Evolutionary conservation across 2,797 vertebrate species (phyloP), one percentile per base, ranked within the genome.

Genomic region (Alosa sapidissima): DNA sequence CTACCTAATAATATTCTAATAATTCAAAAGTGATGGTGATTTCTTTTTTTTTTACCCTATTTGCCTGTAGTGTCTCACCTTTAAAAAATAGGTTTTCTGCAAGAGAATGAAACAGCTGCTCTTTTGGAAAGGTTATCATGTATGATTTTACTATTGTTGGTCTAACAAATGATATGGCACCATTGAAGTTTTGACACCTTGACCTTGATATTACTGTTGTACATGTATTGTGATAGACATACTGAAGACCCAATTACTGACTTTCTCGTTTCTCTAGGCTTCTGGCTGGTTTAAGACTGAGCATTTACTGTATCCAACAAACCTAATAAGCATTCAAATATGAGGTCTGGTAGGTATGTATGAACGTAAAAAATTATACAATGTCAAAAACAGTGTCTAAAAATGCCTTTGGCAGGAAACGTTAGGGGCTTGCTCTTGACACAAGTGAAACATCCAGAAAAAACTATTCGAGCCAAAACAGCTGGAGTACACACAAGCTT

Each of bases 181-280:
- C 41, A 41, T 41, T 41, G 41, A 41, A 2, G 41, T 41, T 41
- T 1, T 41, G 41, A 2, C 41, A 41, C 41, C 4, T 41, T 41
- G 41, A 41, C 41, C 28, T 28, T 28, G 28, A 28, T 78, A n/a
- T 21, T 78, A 78, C 72, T 78, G 36, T 78, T 78, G 72, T 45
- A n/a, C 72, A 47, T 47, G 36, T n/a, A 78, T 78, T 78, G 72
- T 47, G 72, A 78, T 6, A 45, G 72, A 78, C 72, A 78, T 78
- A 16, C 36, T 78, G 41, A 78, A 41, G 41, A 78, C 41, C 72
- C 36, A 45, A 45, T 78, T 78, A 45, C 68, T 41, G 72, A 78
- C 41, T 6, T 78, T 78, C 16, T 45, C 72, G 1, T 78, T 9
- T 21, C 5, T 19, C 16, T n/a, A 19, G 7, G 41, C 19, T 8